phyloP scores from a whole-genome alignment of 2,797 vertebrate genomes.

The Takifugu rubripes region DNA sequence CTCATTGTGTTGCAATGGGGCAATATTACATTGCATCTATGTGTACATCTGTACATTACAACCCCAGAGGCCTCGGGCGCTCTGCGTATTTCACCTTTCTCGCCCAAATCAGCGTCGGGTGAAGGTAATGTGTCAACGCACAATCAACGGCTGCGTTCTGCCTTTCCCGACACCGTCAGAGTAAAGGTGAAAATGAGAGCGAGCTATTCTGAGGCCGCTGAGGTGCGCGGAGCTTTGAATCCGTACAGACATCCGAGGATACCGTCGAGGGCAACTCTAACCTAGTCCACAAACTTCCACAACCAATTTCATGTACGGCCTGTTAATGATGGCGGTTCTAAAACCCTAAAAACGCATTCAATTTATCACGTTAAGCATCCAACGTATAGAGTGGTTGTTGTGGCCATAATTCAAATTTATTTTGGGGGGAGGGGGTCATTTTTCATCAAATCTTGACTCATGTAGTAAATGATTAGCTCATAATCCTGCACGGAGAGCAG shows the following conservation, averaged over 20 bases:
- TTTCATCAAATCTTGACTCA: constrained; percentile 19
- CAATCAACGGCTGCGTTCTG: constrained; percentile 1
- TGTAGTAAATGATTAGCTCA: constrained; percentile 19
- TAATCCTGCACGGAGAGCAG: constrained; percentile 2
- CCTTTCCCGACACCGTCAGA: constrained; percentile 1
- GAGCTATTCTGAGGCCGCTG: constrained; percentile 17
- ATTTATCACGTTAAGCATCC: background rate
- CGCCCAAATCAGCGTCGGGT: constrained; percentile 8
- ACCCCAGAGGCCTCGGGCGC: constrained; percentile 37
- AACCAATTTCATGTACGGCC: constrained; percentile 19
- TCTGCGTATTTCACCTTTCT: constrained; percentile 11
- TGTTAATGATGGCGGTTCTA: constrained; percentile 48
- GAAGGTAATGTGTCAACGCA: constrained; percentile 9
- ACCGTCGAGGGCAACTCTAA: constrained; percentile 55
- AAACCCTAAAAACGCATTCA: constrained; percentile 32
- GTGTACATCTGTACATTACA: constrained; percentile 48
- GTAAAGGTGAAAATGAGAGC: background rate
- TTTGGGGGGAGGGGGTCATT: background rate
- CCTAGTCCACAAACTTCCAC: constrained; percentile 23
- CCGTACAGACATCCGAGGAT: constrained; percentile 38
- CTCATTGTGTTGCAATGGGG: constrained; percentile 58
- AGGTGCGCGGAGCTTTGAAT: constrained; percentile 46
- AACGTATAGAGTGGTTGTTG: no score
- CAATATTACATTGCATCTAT: constrained; percentile 59
- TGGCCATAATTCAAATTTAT: constrained; percentile 1